A percentile compares a stretch with the other conserved stretches of the same genome.
These are phyloP conservation scores for Pristionchus mayeri DNA, from an alignment of 2,888 invertebrate species.

Conservation along the genomic window DNA sequence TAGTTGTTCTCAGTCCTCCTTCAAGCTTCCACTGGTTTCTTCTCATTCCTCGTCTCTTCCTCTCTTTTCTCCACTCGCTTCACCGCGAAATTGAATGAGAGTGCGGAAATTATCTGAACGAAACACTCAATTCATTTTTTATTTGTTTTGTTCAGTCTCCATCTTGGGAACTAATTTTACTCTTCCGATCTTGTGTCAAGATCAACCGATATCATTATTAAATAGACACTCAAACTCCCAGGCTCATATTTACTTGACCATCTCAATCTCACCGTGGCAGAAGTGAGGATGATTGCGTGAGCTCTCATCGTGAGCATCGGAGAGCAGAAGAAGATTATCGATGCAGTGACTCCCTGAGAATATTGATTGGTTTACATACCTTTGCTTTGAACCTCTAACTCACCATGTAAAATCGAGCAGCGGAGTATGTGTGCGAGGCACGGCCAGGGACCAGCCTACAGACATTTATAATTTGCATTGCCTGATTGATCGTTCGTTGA, in stretches of 20 bases:
- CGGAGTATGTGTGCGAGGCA: constrained; percentile 41
- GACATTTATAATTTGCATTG: too few species aligned
- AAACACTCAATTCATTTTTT: background rate
- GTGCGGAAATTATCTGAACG: constrained; percentile 2
- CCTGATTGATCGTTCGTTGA: too few species aligned
- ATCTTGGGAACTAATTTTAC: too few species aligned
- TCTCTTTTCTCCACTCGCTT: constrained; percentile 31
- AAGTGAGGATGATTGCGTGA: constrained; percentile 6
- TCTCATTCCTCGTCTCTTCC: constrained; percentile 6
- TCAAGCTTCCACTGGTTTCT: background rate
- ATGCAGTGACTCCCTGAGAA: background rate
- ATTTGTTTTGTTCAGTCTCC: background rate
- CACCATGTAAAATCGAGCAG: constrained; percentile 40
- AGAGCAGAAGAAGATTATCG: constrained; percentile 43
- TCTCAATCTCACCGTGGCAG: constrained; percentile 27
- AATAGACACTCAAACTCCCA: too few species aligned
- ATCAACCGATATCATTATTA: too few species aligned
- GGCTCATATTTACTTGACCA: too few species aligned
- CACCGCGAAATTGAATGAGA: constrained; percentile 23
- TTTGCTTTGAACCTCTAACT: background rate
- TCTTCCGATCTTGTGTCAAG: too few species aligned
- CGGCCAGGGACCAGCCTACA: constrained; percentile 18
- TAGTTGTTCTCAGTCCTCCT: background rate
- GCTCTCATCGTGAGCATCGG: constrained; percentile 26
- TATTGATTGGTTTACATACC: background rate